Evolutionary conservation across 2,797 vertebrate genomes (phyloP).

Genomic region (Myripristis jacobus): DNA sequence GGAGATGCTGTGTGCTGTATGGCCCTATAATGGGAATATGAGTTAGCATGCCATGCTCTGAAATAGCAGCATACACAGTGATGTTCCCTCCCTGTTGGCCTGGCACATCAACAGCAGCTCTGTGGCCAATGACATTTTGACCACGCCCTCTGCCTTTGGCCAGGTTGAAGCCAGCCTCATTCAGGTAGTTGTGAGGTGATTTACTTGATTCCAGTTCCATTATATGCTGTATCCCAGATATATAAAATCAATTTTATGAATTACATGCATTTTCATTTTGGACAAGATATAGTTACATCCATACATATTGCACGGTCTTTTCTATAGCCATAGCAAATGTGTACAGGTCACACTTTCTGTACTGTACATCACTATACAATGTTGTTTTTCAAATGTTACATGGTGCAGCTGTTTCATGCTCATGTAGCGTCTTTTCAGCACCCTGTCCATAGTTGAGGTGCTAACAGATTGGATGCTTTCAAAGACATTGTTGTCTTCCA

Average conservation of each 20-base stretch:
- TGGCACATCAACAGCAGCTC: constrained; percentile 2
- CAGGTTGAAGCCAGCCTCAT: constrained; percentile 26
- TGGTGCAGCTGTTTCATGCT: neutral
- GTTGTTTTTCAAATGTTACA: constrained; percentile 3
- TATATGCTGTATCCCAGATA: constrained; percentile 4
- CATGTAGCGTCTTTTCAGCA: neutral
- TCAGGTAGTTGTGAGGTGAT: constrained; percentile 12
- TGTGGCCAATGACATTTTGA: neutral
- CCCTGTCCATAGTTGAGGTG: too few relatives aligned
- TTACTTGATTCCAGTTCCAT: constrained; percentile 14
- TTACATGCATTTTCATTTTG: constrained; percentile 5
- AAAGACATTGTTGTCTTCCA: neutral
- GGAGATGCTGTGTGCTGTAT: too few relatives aligned
- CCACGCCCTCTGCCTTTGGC: constrained; percentile 4
- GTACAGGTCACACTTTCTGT: too few relatives aligned
- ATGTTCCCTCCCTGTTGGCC: neutral
- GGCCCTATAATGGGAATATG: constrained; percentile 19
- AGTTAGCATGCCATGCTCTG: constrained; percentile 12
- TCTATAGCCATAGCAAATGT: too few relatives aligned
- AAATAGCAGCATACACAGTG: constrained; percentile 12
- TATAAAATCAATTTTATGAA: constrained; percentile 21
- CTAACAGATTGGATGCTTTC: neutral
- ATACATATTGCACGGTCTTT: too few relatives aligned
- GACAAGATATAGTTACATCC: too few relatives aligned
- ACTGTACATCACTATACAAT: too few relatives aligned